phyloP scores from a whole-genome alignment of 2,797 vertebrate species.

The Brachyrhaphis roseni region DNA sequence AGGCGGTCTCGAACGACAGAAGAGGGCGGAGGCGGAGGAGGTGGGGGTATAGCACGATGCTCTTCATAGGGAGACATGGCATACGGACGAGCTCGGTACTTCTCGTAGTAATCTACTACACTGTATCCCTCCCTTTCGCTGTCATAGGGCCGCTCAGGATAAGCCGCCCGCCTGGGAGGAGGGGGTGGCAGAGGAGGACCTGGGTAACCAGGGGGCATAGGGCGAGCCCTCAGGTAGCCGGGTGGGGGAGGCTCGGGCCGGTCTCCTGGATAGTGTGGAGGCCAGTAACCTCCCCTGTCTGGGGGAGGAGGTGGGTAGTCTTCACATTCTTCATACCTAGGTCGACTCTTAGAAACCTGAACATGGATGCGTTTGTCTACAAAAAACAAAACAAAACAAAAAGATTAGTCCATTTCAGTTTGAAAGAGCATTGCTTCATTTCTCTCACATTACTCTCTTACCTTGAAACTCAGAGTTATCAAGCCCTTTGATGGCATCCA shows the following conservation, averaged over 20 bases:
- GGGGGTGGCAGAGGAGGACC: constrained; percentile 79
- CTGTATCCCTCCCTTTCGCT: constrained; percentile 75
- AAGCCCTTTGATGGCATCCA: constrained; percentile 84
- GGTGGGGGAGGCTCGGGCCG: constrained; percentile 73
- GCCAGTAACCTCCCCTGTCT: constrained; percentile 80
- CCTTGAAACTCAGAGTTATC: constrained; percentile 83
- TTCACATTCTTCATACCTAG: constrained; percentile 86
- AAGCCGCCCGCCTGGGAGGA: constrained; percentile 76
- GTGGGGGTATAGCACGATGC: constrained; percentile 74
- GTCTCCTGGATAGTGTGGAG: constrained; percentile 77
- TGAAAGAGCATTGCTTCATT: too few relatives aligned
- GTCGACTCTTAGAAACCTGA: constrained; percentile 94
- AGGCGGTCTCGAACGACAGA: constrained; percentile 85
- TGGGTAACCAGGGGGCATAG: constrained; percentile 77
- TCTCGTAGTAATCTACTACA: constrained; percentile 85
- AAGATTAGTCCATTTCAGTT: too few relatives aligned
- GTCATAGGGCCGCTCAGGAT: constrained; percentile 72
- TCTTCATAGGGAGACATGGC: constrained; percentile 75
- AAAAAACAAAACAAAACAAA: background rate
- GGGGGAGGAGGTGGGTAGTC: constrained; percentile 78
- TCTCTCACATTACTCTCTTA: too few relatives aligned
- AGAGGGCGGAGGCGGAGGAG: constrained; percentile 81
- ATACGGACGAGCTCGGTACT: constrained; percentile 82
- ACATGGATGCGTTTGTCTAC: constrained; percentile 93
- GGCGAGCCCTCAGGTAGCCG: constrained; percentile 74